Base-by-base conservation (phyloP, 1,140 invertebrate genomes). In the Dermatophagoides farinae region DNA sequence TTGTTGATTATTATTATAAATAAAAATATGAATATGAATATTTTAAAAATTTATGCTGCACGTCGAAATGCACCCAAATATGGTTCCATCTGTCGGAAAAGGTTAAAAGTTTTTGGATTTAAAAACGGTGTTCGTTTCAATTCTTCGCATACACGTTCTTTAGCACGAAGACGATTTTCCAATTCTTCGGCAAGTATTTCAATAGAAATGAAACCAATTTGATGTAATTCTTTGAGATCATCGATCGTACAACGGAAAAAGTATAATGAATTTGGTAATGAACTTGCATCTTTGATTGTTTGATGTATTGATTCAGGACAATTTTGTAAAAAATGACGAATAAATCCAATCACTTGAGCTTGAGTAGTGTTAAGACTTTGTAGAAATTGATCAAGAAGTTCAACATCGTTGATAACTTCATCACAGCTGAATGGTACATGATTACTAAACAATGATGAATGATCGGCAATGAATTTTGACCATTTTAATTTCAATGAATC, bases 231-330 rank as follows among this genome's bases (percentile, higher is more conserved):
- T 23, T 55, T 55, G n/a, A 55, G 41, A 25, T 55, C 53, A 40
- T 55, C 25, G 23, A 55, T 40, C 10, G 53, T 39, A 44, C 53
- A 55, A 44, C 53, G 53, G 38, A 55, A 55, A 23, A 25, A 55
- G 2, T n/a, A 23, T 31, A 55, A 40, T 25, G 53, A 55, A 20
- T 23, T 14, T n/a, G 53, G 53, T n/a, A 55, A 55, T 16, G 31
- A 31, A 31, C 31, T 31, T 4, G 31, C 31, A 8, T 31, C 31
- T 31, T 31, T 16, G 41, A 25, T 55, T 55, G 14, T 38, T 39
- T 18, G 2, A 12, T 18, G 53, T 55, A 44, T 25, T 39, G 53
- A 55, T 44, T 55, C 53, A 4, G 53, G 53, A 55, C 53, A 55
- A 23, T 14, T 55, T 11, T 23, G 14, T 23, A 55, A 55, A 25